phyloP scores from a whole-genome alignment of 2,797 vertebrate species.

The Hephaestus fuliginosus region DNA sequence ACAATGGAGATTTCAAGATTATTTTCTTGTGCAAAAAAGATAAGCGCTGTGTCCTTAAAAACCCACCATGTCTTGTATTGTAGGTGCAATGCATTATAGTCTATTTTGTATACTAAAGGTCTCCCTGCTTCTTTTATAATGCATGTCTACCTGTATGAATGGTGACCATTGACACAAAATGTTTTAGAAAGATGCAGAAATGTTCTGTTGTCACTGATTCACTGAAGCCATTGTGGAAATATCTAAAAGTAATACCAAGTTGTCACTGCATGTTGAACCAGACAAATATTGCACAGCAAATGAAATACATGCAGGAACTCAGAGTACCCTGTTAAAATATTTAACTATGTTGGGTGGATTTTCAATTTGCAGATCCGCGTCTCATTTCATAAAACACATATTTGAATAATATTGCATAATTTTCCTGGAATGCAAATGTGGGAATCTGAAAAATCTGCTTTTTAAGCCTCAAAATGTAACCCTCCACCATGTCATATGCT shows the following conservation, averaged over 20 bases:
- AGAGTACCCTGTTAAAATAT: background rate
- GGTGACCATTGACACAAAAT: background rate
- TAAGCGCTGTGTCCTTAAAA: constrained; percentile 26
- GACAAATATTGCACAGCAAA: background rate
- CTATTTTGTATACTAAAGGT: background rate
- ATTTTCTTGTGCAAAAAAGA: constrained; percentile 5
- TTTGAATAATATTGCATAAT: background rate
- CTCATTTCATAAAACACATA: background rate
- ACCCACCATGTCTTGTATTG: background rate
- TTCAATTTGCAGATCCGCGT: background rate
- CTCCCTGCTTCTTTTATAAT: background rate
- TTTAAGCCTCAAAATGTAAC: constrained; percentile 25
- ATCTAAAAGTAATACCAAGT: background rate
- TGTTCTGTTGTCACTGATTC: background rate
- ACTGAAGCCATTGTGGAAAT: background rate
- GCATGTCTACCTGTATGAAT: background rate
- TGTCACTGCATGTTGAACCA: background rate
- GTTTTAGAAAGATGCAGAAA: background rate
- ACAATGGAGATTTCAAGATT: constrained; percentile 22
- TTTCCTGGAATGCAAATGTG: constrained; percentile 6
- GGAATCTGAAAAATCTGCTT: constrained; percentile 22
- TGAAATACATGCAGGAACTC: background rate
- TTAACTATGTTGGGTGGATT: background rate
- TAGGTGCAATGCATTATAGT: background rate
- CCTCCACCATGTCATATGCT: constrained; percentile 38